Evolutionary conservation across 2,113 vertebrate species (phyloP).

Genomic region (Dicerorhinus sumatrensis): DNA sequence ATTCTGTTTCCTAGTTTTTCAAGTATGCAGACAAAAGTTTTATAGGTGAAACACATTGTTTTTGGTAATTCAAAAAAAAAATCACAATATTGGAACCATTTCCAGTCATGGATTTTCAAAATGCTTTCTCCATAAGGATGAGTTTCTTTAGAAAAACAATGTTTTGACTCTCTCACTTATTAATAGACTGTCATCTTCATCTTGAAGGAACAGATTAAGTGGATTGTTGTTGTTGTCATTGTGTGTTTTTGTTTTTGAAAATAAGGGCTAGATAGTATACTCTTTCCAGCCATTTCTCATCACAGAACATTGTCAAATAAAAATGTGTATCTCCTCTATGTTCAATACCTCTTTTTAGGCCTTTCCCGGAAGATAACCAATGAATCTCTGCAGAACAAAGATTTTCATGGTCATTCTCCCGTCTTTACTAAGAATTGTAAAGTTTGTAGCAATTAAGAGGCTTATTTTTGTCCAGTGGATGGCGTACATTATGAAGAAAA

Average conservation of each 20-base stretch:
- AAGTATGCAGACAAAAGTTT: background rate
- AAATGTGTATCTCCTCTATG: background rate
- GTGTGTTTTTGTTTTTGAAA: slow-evolving; percentile 44
- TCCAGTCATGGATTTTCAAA: slow-evolving; percentile 41
- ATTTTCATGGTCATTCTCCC: background rate
- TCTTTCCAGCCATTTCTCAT: background rate
- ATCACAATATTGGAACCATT: background rate
- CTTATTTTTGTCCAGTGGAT: background rate
- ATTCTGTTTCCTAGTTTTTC: slow-evolving; percentile 36
- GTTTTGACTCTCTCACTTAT: background rate
- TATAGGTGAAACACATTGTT: background rate
- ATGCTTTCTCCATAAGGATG: background rate
- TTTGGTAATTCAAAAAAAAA: slow-evolving; percentile 15
- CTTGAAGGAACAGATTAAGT: background rate
- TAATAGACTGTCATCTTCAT: background rate
- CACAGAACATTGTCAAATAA: background rate
- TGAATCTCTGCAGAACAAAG: background rate
- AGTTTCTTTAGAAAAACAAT: slow-evolving; percentile 44
- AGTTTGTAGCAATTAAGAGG: slow-evolving; percentile 36
- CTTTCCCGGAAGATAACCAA: slow-evolving; percentile 8
- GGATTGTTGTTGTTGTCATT: background rate
- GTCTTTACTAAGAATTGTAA: slow-evolving; percentile 23
- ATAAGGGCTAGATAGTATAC: background rate
- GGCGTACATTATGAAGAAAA: background rate
- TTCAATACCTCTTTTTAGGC: background rate